Evolutionary conservation across 2,888 invertebrate genomes (phyloP).

Genomic region (Hyles lineata): DNA sequence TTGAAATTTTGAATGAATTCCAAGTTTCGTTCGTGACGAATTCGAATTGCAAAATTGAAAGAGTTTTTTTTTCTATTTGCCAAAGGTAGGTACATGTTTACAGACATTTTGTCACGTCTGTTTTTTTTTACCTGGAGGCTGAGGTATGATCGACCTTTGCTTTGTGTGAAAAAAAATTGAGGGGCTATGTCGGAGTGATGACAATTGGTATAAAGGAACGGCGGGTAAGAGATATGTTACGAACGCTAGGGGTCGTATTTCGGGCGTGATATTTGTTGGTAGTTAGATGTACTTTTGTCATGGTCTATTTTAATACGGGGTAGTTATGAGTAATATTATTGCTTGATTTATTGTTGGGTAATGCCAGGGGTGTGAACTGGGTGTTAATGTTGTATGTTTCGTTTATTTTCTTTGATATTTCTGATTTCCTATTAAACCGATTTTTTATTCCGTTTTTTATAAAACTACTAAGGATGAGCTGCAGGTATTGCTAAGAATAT

Average conservation of each 20-base stretch:
- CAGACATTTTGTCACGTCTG: conserved; percentile 83
- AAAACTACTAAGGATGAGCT: too few relatives aligned
- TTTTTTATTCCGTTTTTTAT: too few relatives aligned
- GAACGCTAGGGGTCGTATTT: conserved; percentile 27
- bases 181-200: conserved; percentile 73
- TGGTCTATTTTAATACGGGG: conserved; percentile 15
- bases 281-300: conserved; percentile 18
- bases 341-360: conserved; percentile 11
- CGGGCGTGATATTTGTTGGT: conserved; percentile 28
- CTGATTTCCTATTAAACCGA: too few relatives aligned
- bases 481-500: too few relatives aligned
- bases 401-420: neutral
- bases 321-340: conserved; percentile 20
- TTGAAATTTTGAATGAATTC: conserved; percentile 59
- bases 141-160: conserved; percentile 67
- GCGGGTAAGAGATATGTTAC: conserved; percentile 51
- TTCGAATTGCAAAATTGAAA: conserved; percentile 67
- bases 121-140: conserved; percentile 80
- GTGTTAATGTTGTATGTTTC: neutral
- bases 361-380: neutral
- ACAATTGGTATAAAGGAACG: conserved; percentile 62
- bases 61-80: conserved; percentile 58
- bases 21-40: conserved; percentile 67
- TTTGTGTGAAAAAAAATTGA: conserved; percentile 63
- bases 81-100: conserved; percentile 81